Base-by-base conservation (phyloP, 2,113 vertebrate species). In the Vidua chalybeata region DNA sequence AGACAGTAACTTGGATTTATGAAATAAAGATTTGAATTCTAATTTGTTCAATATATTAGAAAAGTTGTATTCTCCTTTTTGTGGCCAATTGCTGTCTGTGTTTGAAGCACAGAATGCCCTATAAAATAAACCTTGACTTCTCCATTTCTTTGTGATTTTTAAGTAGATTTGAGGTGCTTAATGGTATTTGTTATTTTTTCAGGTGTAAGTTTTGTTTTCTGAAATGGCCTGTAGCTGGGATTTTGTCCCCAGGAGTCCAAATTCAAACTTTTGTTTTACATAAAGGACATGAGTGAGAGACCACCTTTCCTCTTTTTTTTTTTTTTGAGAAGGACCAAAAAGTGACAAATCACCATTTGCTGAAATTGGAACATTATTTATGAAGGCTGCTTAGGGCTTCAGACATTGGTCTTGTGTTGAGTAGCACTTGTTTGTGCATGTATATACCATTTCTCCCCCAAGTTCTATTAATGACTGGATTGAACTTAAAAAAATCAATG, bases 1-100 rank as follows among this genome's bases (percentile, higher is more conserved):
- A 51, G 49, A 74, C 49, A 72, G 28, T 86, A 91, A 83, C 49
- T 69, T 82, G 46, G 92, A 69, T 79, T 69, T 87, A 78, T 63
- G 51, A 95, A 95, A 73, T 43, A 87, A 74, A 95, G 56, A 87
- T 89, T 77, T 91, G 51, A 84, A 94, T 96, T 89, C 33, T 43
- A 6, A 81, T 81, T 89, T 84, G 48, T 67, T 81, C 26, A 62
- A 1, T 92, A 55, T 85, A 91, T 90, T 91, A 69, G 37, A 66
- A 49, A 69, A 90, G 22, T 26, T 46, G 1, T 43, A 2, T 68
- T 93, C 71, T 87, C 11, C 33, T 82, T 87, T 84, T 78, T 3
- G 1, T 56, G 43, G 58, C 28, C 22, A 54, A 22, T 11, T 83
- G 63, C 28, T 90, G 48, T 2, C 49, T 91, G 27, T 37, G 18